Evolutionary conservation across 2,113 vertebrate genomes (phyloP).

Genomic region (Mungos mungo): DNA sequence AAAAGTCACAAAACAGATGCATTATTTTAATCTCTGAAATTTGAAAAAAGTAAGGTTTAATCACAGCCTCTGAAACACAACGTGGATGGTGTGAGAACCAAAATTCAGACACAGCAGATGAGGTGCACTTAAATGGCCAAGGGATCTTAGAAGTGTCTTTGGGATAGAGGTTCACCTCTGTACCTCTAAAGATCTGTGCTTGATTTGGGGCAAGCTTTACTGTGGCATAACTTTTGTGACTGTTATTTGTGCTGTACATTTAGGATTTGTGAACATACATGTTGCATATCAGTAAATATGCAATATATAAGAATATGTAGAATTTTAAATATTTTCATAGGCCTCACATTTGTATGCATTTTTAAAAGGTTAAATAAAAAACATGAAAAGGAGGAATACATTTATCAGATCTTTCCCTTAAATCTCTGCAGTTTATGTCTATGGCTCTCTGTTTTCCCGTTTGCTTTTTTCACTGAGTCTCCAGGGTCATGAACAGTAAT

Average conservation of each 20-base stretch:
- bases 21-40: not conserved
- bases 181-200: not conserved
- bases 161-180: fast-evolving
- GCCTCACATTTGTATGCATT: not conserved
- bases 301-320: not conserved
- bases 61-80: no score
- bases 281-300: not conserved
- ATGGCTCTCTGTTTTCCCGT: no score
- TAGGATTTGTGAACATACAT: not conserved
- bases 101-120: no score
- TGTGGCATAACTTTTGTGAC: not conserved
- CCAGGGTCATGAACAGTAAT: not conserved
- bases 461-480: not conserved
- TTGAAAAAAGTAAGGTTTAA: not conserved
- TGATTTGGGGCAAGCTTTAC: not conserved
- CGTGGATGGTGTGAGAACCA: no score
- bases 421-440: not conserved
- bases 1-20: not conserved
- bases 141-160: not conserved
- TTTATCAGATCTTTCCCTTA: not conserved
- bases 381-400: not conserved
- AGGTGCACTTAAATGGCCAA: not conserved
- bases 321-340: not conserved
- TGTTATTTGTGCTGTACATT: not conserved
- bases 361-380: not conserved